Conservation (phyloP, 2,797 vertebrate genomes). For the Arremon aurantiirostris region DNA sequence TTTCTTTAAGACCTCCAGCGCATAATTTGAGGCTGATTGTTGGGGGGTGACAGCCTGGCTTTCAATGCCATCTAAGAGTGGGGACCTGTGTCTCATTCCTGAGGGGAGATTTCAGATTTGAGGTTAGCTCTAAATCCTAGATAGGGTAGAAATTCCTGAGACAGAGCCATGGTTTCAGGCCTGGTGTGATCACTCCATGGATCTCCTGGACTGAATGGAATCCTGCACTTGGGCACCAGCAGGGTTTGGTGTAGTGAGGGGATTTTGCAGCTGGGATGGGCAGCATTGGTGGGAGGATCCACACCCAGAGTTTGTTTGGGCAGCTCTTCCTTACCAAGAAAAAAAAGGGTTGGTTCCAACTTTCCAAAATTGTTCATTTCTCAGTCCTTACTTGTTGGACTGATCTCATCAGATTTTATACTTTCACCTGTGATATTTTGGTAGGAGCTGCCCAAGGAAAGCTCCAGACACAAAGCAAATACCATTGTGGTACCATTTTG, state of each 20-base stretch:
- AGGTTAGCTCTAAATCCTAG: neutral
- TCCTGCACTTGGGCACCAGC: neutral
- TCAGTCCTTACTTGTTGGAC: accelerated
- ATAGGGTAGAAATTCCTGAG: neutral
- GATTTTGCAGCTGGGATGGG: neutral
- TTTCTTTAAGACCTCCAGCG: neutral
- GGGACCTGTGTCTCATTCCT: neutral
- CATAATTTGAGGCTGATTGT: neutral
- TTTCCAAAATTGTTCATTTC: neutral
- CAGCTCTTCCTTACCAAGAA: neutral
- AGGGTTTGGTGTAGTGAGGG: neutral
- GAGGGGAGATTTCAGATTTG: neutral
- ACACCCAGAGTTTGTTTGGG: neutral
- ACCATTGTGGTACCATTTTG: neutral
- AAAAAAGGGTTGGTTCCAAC: neutral
- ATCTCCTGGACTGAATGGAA: neutral
- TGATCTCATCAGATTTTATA: neutral
- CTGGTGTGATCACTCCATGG: accelerated
- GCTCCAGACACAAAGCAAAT: neutral
- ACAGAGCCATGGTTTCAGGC: neutral
- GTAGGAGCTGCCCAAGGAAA: neutral
- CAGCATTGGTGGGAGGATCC: neutral
- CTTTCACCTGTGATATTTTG: neutral
- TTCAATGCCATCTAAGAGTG: accelerated
- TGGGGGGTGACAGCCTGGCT: neutral